phyloP scores from a whole-genome alignment of 2,797 vertebrate species.

The Margarornis squamiger region DNA sequence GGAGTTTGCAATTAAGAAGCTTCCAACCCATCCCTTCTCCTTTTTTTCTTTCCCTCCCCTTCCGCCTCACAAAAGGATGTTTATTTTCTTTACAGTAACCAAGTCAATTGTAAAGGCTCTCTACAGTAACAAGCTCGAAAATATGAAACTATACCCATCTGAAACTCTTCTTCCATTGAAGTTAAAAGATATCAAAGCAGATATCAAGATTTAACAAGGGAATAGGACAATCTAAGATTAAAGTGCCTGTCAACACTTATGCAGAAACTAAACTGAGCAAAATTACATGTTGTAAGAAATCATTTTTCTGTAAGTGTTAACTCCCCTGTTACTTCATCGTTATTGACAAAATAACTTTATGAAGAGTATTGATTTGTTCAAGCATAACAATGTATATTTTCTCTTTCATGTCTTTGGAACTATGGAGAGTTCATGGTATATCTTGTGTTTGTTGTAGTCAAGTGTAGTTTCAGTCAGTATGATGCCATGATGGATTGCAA shows the following conservation, averaged over 20 bases:
- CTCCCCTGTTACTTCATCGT: not conserved
- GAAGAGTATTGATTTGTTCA: not conserved
- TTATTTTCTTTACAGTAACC: not conserved
- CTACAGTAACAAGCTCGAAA: not conserved
- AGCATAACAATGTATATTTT: not conserved
- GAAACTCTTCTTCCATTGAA: not conserved
- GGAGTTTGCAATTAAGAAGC: not conserved
- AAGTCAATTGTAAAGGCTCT: not conserved
- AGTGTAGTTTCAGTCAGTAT: not conserved
- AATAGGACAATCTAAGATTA: not conserved
- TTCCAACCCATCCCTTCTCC: not conserved
- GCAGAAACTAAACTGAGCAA: not conserved
- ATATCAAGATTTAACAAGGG: not conserved
- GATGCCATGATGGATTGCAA: not conserved
- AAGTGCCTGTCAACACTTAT: not conserved
- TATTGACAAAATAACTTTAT: not conserved
- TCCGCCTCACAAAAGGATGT: fast-evolving
- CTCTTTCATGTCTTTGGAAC: not conserved
- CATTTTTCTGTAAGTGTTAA: not conserved
- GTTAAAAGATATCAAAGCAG: not conserved
- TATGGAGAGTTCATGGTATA: not conserved
- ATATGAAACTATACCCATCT: not conserved
- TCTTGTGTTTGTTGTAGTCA: not conserved
- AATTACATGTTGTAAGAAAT: not conserved
- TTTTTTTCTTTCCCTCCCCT: not conserved